Conservation (phyloP, 2,797 vertebrate species). For the Poecile montanus region DNA sequence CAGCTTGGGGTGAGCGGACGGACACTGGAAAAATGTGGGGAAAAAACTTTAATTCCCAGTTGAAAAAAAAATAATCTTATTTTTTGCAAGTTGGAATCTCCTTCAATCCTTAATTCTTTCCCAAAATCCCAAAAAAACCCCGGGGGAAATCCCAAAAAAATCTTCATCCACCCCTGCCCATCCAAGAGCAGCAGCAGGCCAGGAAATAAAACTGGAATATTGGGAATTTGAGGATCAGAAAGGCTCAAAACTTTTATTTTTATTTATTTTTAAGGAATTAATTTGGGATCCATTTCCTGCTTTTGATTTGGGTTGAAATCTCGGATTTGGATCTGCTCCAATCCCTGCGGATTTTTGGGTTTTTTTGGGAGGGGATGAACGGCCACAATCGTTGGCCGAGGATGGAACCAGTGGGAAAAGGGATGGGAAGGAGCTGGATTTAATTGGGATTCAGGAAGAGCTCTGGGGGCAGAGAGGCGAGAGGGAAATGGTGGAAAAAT, state of each 20-base stretch:
- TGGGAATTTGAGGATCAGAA: not conserved
- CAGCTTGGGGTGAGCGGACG: not conserved
- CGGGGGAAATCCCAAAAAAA: not conserved
- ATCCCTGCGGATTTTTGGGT: not conserved
- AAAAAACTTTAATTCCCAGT: not conserved
- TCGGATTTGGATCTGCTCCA: not conserved
- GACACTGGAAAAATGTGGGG: not conserved
- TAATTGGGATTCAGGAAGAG: not conserved
- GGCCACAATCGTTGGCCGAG: not conserved
- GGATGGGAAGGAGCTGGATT: not conserved
- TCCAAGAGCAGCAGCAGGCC: too few species aligned
- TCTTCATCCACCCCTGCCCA: not conserved
- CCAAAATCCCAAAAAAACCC: not conserved
- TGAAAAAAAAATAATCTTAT: fast-evolving
- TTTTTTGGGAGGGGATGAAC: too few species aligned
- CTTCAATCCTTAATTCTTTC: not conserved
- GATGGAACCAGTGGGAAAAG: not conserved
- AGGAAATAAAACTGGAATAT: not conserved
- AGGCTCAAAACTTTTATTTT: not conserved
- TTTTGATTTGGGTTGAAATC: not conserved
- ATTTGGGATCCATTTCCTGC: not conserved
- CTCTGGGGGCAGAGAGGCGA: not conserved
- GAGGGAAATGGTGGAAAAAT: too few species aligned
- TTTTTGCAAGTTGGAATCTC: not conserved
- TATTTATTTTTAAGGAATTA: not conserved